These are phyloP conservation scores for Rhyacophila evoluta DNA, from an alignment of 2,888 invertebrate genomes.

Conservation along the genomic window DNA sequence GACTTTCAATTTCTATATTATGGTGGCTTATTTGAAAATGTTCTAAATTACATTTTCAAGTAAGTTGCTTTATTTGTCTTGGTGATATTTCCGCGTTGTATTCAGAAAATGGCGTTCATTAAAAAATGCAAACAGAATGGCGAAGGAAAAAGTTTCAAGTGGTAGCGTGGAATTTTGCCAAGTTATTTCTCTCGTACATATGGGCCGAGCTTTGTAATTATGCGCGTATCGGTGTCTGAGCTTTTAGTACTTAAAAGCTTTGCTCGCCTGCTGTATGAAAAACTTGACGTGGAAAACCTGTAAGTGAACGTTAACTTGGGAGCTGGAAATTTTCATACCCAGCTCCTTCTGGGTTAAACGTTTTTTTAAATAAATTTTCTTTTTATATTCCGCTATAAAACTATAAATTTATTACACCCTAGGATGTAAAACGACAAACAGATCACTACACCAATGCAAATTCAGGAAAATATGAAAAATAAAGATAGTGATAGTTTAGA, in stretches of 20 bases:
- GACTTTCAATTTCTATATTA: too few relatives aligned
- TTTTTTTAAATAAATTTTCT: background rate
- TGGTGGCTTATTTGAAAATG: too few relatives aligned
- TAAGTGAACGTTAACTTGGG: conserved; percentile 8
- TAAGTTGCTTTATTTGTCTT: too few relatives aligned
- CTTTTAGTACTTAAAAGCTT: conserved; percentile 38
- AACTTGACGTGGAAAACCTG: conserved; percentile 25
- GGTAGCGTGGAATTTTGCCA: conserved; percentile 16
- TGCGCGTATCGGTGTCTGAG: conserved; percentile 30
- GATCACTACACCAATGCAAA: too few relatives aligned
- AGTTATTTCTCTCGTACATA: conserved; percentile 32
- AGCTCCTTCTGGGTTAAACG: background rate
- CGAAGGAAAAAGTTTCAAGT: background rate
- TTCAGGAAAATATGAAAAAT: too few relatives aligned
- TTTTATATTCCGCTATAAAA: too few relatives aligned
- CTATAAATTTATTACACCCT: too few relatives aligned
- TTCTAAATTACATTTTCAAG: too few relatives aligned
- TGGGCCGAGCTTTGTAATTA: conserved; percentile 36
- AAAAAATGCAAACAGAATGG: background rate
- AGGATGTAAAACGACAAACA: too few relatives aligned
- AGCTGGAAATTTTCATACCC: background rate
- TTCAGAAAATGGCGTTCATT: background rate
- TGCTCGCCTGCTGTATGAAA: conserved; percentile 2
- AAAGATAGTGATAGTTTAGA: too few relatives aligned
- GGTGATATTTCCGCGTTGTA: too few relatives aligned